Percentiles rank a stretch among this genome's conserved stretches.
Conservation (phyloP, 2,888 invertebrate genomes). For the Lordiphosa andalusiaca region DNA sequence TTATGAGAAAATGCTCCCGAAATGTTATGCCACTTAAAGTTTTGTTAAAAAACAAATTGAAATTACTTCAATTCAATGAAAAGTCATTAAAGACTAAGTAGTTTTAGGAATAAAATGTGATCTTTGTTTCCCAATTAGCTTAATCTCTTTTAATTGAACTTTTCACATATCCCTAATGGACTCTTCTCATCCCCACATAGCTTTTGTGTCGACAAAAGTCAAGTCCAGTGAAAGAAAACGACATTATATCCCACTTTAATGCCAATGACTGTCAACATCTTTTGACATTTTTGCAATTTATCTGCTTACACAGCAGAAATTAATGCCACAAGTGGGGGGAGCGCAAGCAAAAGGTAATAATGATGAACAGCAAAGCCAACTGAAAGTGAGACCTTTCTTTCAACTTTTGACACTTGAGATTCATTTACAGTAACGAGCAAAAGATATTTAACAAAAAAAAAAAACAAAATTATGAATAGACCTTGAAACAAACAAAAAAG, state of each 20-base stretch:
- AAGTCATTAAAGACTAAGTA: no score
- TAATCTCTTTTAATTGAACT: no score
- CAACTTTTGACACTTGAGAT: constrained; percentile 23
- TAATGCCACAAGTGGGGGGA: constrained; percentile 62
- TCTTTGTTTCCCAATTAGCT: no score
- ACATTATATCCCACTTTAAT: constrained; percentile 54
- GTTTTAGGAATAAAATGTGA: no score
- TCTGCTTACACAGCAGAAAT: constrained; percentile 73
- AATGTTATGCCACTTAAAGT: no score
- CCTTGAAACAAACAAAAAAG: constrained; percentile 29
- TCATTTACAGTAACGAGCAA: constrained; percentile 28
- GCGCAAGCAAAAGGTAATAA: constrained; percentile 9
- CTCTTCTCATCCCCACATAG: neutral
- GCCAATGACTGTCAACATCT: constrained; percentile 63
- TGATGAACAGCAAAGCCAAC: constrained; percentile 1
- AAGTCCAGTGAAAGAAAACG: constrained; percentile 33
- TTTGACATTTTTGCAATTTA: constrained; percentile 63
- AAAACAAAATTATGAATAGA: constrained; percentile 26
- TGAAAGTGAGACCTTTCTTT: constrained; percentile 26
- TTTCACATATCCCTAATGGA: no score
- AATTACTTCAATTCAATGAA: no score
- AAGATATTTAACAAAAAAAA: constrained; percentile 41
- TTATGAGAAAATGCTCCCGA: no score
- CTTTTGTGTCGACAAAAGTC: constrained; percentile 10
- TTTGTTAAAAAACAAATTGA: no score